A percentile compares a stretch with the other conserved stretches of the same genome.
Evolutionary conservation across 2,113 vertebrate genomes (phyloP).

Genomic region (Dipodomys ordii): DNA sequence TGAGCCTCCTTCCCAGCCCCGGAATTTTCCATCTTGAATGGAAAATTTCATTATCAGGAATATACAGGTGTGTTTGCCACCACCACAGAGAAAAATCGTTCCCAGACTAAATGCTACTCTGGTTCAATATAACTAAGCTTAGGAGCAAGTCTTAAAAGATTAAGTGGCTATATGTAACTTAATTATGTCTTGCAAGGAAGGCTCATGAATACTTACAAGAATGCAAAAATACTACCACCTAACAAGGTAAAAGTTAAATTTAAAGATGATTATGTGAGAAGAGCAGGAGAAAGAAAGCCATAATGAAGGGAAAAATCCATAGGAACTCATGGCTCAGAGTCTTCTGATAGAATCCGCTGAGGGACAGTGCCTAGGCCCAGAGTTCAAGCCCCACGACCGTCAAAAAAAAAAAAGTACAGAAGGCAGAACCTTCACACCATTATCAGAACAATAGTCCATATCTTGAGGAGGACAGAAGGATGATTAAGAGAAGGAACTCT

Average conservation of each 20-base stretch:
- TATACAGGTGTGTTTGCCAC: neutral
- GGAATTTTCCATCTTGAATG: neutral
- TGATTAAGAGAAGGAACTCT: neutral
- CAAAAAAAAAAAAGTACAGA: too few relatives aligned
- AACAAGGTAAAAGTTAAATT: neutral
- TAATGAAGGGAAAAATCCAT: neutral
- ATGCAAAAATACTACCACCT: neutral
- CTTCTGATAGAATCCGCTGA: neutral
- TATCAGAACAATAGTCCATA: neutral
- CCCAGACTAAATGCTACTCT: neutral
- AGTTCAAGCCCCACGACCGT: too few relatives aligned
- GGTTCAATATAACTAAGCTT: conserved; percentile 9
- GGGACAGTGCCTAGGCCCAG: too few relatives aligned
- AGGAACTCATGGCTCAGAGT: too few relatives aligned
- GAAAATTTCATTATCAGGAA: neutral
- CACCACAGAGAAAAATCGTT: neutral
- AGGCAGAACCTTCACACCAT: too few relatives aligned
- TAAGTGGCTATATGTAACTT: neutral
- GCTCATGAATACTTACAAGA: neutral
- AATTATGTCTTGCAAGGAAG: neutral
- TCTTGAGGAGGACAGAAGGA: neutral
- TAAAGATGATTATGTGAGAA: neutral
- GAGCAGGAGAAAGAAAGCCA: neutral
- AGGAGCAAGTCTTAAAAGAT: conserved; percentile 34
- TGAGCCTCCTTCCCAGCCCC: too few relatives aligned